Base-by-base conservation (phyloP, 2,888 invertebrate species). In the Balanococcus diminutus region DNA sequence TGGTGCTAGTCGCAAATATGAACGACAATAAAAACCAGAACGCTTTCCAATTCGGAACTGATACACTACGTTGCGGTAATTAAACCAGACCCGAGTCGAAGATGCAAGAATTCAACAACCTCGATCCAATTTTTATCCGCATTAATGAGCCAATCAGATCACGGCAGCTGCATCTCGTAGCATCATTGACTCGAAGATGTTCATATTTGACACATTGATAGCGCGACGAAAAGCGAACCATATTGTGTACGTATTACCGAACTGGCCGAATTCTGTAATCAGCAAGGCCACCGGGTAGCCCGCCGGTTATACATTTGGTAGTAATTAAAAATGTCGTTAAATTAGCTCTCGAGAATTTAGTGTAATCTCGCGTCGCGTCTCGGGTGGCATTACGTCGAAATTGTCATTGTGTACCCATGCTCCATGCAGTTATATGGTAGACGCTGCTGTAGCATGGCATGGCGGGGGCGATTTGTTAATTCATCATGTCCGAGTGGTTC, bases 301-400 rank as follows among this genome's bases (percentile, higher is more conserved):
- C 67, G 67, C 28, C 67, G 67, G 56, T 56, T 56, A 19, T 67
- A 67, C 28, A 28, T 67, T 67, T 67, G 67, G 67, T 16, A 28
- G 67, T 67, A 67, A 67, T 67, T 67, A 67, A 67, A 67, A 67
- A 67, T 67, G 67, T 67, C 67, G 14, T 67, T 67, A 67, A 67
- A 67, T 67, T 67, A 67, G 67, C 67, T 67, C 67, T 16, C 67
- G 67, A 67, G 67, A 67, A 67, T 67, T 67, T 67, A 67, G 67
- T 67, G 67, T 67, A 67, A 67, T 28, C 28, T 67, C 28, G 67
- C 25, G 67, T 16, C 67, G 51, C 51, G 19, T 19, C 56, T 56
- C 56, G 56, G 56, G 22, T 56, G 67, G 67, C 67, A 67, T 67
- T 67, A 67, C 67, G 28, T 67, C 67, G 67, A 56, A 46, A 28